A percentile compares a stretch with the other conserved stretches of the same genome.
Evolutionary conservation across 2,888 invertebrate genomes (phyloP).

Genomic region (Oxyteleia sp.): DNA sequence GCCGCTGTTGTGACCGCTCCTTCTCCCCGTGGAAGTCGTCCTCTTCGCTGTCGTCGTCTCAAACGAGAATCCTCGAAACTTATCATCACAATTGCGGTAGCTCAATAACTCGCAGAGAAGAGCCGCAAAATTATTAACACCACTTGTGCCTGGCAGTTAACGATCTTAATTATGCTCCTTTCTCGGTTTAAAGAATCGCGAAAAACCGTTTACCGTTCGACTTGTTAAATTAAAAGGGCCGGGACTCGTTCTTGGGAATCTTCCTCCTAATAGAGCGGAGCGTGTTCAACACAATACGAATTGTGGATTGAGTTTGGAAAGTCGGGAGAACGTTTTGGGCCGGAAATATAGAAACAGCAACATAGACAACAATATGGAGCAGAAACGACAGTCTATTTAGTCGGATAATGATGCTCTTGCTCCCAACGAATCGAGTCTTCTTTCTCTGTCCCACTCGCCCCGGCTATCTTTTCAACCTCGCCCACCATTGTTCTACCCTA

Average conservation of each 20-base stretch:
- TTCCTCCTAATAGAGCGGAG: constrained; percentile 23
- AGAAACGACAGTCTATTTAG: constrained; percentile 83
- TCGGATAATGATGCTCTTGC: constrained; percentile 85
- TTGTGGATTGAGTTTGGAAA: constrained; percentile 82
- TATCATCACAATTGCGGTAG: constrained; percentile 53
- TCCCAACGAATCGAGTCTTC: constrained; percentile 81
- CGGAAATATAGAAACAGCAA: constrained; percentile 67
- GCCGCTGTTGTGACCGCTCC: constrained; percentile 57
- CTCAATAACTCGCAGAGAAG: constrained; percentile 35
- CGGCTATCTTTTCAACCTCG: constrained; percentile 66
- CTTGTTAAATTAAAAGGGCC: constrained; percentile 51
- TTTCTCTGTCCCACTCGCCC: constrained; percentile 64
- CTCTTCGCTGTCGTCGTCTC: constrained; percentile 20
- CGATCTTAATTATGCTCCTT: constrained; percentile 50
- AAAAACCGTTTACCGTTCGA: constrained; percentile 60
- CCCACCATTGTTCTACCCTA: constrained; percentile 85
- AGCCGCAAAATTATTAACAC: constrained; percentile 47
- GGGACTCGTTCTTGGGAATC: constrained; percentile 34
- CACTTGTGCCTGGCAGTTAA: constrained; percentile 44
- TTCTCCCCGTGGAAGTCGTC: constrained; percentile 30
- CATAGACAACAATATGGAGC: constrained; percentile 77
- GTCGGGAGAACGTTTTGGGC: constrained; percentile 73
- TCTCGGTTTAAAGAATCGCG: constrained; percentile 50
- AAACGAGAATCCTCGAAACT: constrained; percentile 45
- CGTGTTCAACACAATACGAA: constrained; percentile 82